Percentiles rank a stretch among this genome's conserved stretches.
phyloP scores from a whole-genome alignment of 2,797 vertebrate genomes.

The Enteromius thamalakanensis region DNA sequence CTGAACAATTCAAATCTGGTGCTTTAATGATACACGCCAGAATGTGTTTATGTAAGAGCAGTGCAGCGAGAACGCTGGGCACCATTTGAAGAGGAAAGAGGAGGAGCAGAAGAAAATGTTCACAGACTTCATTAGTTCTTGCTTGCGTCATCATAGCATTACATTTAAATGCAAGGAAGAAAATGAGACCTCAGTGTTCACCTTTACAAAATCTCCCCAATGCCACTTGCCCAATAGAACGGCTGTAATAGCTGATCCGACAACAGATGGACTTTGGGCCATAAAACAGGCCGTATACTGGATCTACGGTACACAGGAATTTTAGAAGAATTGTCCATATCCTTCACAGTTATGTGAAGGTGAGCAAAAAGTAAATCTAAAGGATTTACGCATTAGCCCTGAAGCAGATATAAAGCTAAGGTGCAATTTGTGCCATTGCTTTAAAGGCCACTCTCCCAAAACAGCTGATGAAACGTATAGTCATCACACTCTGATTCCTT shows the following conservation, averaged over 20 bases:
- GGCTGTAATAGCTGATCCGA: not conserved
- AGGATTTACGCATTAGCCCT: constrained; percentile 6
- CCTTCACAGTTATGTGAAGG: not conserved
- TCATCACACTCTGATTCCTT: not conserved
- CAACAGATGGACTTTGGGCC: not conserved
- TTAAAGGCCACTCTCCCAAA: not conserved
- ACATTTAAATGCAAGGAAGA: not conserved
- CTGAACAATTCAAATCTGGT: not conserved
- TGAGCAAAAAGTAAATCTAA: constrained; percentile 9
- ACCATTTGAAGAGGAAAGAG: not conserved
- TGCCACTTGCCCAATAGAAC: not conserved
- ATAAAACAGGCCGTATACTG: not conserved
- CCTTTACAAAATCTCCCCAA: not conserved
- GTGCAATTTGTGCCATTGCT: not conserved
- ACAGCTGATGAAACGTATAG: constrained; percentile 32
- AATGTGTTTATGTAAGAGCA: not conserved
- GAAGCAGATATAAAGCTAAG: not conserved
- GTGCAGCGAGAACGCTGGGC: not conserved
- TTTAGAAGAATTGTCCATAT: constrained; percentile 13
- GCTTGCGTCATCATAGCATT: not conserved
- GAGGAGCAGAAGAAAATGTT: not conserved
- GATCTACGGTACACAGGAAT: not conserved
- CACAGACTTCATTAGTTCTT: not conserved
- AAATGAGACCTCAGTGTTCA: not conserved
- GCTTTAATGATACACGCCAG: not conserved